phyloP scores from a whole-genome alignment of 2,888 invertebrate species.

The Eustalomyia histrio region DNA sequence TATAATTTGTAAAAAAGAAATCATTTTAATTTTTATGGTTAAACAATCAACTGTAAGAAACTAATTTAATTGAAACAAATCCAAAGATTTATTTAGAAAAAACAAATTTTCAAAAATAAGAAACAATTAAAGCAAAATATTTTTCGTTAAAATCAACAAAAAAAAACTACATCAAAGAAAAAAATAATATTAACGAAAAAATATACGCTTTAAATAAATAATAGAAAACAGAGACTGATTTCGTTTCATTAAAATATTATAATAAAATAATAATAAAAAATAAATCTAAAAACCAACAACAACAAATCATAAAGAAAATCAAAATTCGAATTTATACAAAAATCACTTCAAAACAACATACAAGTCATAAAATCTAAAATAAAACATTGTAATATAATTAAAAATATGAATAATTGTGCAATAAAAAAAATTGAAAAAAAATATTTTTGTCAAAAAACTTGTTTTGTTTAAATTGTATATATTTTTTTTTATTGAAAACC shows the following conservation, averaged over 20 bases:
- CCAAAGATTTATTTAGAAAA: conserved; percentile 76
- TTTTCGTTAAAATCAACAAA: conserved; percentile 58
- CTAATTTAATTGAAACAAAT: conserved; percentile 75
- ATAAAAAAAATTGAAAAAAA: conserved; percentile 46
- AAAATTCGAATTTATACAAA: conserved; percentile 76
- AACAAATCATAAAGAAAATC: conserved; percentile 71
- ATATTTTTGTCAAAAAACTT: conserved; percentile 7
- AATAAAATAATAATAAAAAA: conserved; percentile 44
- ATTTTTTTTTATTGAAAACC: conserved; percentile 26
- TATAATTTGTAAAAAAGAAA: conserved; percentile 53
- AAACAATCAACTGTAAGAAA: conserved; percentile 54
- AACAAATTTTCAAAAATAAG: conserved; percentile 70
- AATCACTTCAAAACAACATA: conserved; percentile 23
- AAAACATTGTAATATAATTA: conserved; percentile 36
- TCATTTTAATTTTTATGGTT: conserved; percentile 55
- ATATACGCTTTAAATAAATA: conserved; percentile 58
- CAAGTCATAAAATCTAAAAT: conserved; percentile 35
- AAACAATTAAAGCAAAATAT: conserved; percentile 56
- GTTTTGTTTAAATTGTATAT: conserved; percentile 43
- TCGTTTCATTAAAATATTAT: conserved; percentile 74
- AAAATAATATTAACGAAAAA: conserved; percentile 64
- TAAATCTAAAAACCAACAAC: conserved; percentile 13
- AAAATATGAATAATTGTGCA: conserved; percentile 55
- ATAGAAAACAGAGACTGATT: conserved; percentile 76
- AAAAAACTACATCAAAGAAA: conserved; percentile 28